Evolutionary conservation across 2,113 vertebrate species (phyloP), one percentile per base, ranked within the genome.

Genomic region (Nothoprocta pentlandii): DNA sequence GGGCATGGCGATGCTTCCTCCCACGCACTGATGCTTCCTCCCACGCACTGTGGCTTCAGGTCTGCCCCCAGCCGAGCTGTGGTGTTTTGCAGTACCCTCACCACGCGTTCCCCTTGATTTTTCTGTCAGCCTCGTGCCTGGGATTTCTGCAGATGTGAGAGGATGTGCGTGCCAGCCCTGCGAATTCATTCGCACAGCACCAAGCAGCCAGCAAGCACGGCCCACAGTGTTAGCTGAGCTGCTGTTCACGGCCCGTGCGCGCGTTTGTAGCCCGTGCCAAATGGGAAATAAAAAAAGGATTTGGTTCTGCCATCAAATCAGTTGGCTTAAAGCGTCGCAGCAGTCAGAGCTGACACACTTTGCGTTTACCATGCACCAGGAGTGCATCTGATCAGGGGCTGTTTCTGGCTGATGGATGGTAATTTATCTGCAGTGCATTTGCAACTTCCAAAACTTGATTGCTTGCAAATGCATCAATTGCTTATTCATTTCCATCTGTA

Each of bases 131-230:
- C 59, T 49, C 5, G 4, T 3, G 46, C 13, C 46, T 77, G 93
- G 77, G 61, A 70, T 87, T 83, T 63, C 80, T 92, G 77, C 58
- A 66, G 81, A 20, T 34, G 53, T 53, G 8, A 11, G 53, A 71
- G 66, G 36, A 6, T 7, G 64, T 5, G 8, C 0, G 1, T 23
- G 47, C 47, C 89, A 66, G 76, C 67, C 14, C 15, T 22, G 32
- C 54, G 2, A 1, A 36, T 8, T 4, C 0, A 0, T 16, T 69
- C 44, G 9, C 54, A 11, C 0, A 0, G 17, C 16, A 44, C 49
- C 8, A 0, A 23, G 53, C 1, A 1, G 30, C 6, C 47, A 69
- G 71, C 42, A 61, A 67, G 80, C 77, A 46, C 47, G 2, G 44
- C 80, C 74, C 25, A 3, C 3, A 1, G 3, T 3, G 1, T 15